Conservation (phyloP, 2,113 vertebrate genomes). For the Planiliza haematocheilus region DNA sequence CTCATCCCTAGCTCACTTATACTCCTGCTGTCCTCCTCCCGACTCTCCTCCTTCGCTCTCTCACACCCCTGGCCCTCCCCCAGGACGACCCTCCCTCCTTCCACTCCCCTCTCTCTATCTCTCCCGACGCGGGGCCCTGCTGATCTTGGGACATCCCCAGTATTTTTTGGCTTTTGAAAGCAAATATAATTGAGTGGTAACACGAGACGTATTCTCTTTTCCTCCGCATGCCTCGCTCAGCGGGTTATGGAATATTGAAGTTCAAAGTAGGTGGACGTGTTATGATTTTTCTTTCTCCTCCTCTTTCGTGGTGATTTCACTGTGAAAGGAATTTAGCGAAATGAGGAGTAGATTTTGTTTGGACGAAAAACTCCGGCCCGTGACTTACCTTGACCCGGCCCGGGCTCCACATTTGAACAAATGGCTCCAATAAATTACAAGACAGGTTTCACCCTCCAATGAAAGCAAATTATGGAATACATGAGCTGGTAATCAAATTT, state of each 20-base stretch:
- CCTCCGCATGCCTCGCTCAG: conserved; percentile 62
- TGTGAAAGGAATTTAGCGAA: conserved; percentile 55
- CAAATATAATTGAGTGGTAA: conserved; percentile 80
- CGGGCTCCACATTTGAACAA: conserved; percentile 31
- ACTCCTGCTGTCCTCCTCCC: conserved; percentile 16
- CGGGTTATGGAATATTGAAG: conserved; percentile 74
- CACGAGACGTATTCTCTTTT: conserved; percentile 67
- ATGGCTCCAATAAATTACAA: conserved; percentile 25
- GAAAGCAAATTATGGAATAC: conserved; percentile 68
- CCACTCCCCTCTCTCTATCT: conserved; percentile 9
- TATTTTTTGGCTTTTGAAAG: conserved; percentile 77
- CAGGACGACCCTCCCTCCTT: conserved; percentile 35
- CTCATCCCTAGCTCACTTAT: conserved; percentile 14
- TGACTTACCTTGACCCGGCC: conserved; percentile 56
- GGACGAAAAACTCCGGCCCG: conserved; percentile 47
- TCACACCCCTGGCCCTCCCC: conserved; percentile 13
- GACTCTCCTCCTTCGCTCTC: conserved; percentile 13
- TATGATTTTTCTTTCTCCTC: conserved; percentile 50
- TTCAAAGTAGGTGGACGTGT: conserved; percentile 70
- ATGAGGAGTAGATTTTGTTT: conserved; percentile 53
- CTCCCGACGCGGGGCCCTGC: conserved; percentile 61
- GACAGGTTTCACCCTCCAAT: conserved; percentile 54
- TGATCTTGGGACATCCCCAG: conserved; percentile 81
- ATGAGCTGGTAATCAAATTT: conserved; percentile 64
- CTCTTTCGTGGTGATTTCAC: conserved; percentile 58